Base-by-base conservation (phyloP, 2,888 invertebrate species). In the Gibbula magus region DNA sequence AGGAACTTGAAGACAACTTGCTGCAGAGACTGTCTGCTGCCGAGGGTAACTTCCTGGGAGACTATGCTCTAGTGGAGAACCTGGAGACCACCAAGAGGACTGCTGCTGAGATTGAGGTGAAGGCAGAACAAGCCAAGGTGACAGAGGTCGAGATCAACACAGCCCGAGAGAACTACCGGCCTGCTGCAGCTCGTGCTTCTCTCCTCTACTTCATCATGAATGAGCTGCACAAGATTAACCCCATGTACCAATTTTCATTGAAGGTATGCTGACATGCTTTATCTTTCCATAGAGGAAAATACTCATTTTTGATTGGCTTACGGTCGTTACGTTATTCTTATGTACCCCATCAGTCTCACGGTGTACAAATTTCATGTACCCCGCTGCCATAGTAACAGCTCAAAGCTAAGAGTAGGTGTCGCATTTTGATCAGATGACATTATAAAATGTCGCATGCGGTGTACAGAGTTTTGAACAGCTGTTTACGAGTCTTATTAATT, bases 221-320 rank as follows among this genome's bases (percentile, higher is more conserved):
- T 91, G 98, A 99, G 87, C 94, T 99, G 81, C 97, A 98, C 93
- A 98, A 97, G 51, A 98, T 99, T 83, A 98, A 98, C 93, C 98
- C 98, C 0, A 98, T 99, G 89, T 99, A 99, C 93, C 98, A 98
- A 92, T 99, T 99, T 93, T 98, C 98, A 18, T 94, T 99, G 82
- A 98, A 99, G 95, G 97, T 96, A 76, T 81, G 83, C 32, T 54
- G 5, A 45, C 13, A 45, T 45, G 13, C 35, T 35, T n/a, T n/a
- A n/a, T n/a, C n/a, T n/a, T n/a, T n/a, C n/a, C n/a, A n/a, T n/a
- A n/a, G n/a, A n/a, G n/a, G n/a, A n/a, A n/a, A n/a, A n/a, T n/a
- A n/a, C n/a, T n/a, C n/a, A n/a, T n/a, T n/a, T n/a, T n/a, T n/a
- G n/a, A n/a, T n/a, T n/a, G n/a, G n/a, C n/a, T n/a, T n/a, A n/a